phyloP scores from a whole-genome alignment of 2,888 invertebrate genomes.

The Zelleria hepariella region DNA sequence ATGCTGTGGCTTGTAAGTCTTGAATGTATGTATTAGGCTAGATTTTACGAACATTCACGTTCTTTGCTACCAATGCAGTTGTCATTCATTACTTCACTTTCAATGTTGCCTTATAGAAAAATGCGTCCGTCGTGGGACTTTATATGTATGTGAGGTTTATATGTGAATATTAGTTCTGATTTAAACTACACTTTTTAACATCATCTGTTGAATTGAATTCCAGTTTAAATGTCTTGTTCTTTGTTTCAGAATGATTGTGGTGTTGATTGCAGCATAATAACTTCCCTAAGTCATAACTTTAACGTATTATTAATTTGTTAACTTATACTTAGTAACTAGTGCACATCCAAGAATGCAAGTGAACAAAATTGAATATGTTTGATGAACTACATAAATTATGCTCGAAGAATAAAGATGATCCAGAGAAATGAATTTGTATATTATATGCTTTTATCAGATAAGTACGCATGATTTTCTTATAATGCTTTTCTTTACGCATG shows the following conservation, averaged over 20 bases:
- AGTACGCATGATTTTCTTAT: background rate
- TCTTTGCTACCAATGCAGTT: too few species aligned
- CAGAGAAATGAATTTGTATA: background rate
- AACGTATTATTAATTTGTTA: background rate
- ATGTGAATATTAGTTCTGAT: background rate
- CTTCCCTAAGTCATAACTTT: conserved; percentile 1
- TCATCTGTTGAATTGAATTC: background rate
- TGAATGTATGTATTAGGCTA: too few species aligned
- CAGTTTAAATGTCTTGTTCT: background rate
- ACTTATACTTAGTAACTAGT: background rate
- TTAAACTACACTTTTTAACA: background rate
- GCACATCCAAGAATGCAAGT: background rate
- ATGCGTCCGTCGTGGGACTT: too few species aligned
- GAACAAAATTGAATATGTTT: background rate
- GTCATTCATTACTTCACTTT: too few species aligned
- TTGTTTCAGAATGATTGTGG: conserved; percentile 65
- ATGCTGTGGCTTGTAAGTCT: too few species aligned
- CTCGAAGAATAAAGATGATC: background rate
- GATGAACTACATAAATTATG: background rate
- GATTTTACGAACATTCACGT: too few species aligned
- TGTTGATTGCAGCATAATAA: conserved; percentile 55
- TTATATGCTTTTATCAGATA: background rate
- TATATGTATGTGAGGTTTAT: too few species aligned
- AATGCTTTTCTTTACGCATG: too few species aligned
- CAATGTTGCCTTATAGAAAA: too few species aligned